Evolutionary conservation across 2,113 vertebrate species (phyloP).

Genomic region (Epinephelus cyanopodus): DNA sequence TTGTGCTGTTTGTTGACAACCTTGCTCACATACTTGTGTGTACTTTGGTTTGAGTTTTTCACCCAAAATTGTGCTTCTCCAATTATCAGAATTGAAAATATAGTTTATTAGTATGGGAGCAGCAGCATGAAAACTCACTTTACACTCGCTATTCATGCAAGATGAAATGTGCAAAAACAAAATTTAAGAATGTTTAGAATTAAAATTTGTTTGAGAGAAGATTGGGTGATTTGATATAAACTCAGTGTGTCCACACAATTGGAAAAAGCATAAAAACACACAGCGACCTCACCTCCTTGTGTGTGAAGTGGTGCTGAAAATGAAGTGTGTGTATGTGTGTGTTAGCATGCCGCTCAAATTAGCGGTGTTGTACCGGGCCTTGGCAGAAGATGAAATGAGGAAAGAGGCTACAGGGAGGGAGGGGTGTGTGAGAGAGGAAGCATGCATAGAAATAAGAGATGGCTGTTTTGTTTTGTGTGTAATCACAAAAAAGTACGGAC

Average conservation of each 20-base stretch:
- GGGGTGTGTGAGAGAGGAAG: conserved; percentile 33
- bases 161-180: no score
- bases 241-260: background rate
- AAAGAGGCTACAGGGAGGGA: conserved; percentile 33
- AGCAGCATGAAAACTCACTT: background rate
- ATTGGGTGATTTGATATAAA: background rate
- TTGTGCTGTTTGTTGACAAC: background rate
- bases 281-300: conserved; percentile 29
- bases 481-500: background rate
- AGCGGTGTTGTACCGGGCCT: conserved; percentile 27
- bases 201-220: no score
- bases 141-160: no score
- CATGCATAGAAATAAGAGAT: conserved; percentile 5
- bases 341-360: conserved; percentile 61
- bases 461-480: background rate
- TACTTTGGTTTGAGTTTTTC: background rate
- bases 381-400: conserved; percentile 44
- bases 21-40: background rate
- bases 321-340: conserved; percentile 15
- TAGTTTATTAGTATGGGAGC: background rate
- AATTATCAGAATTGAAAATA: background rate
- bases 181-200: no score
- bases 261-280: conserved; percentile 23
- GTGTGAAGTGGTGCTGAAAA: conserved; percentile 53
- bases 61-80: no score